A percentile compares a stretch with the other conserved stretches of the same genome.
Evolutionary conservation across 2,888 invertebrate genomes (phyloP).

Genomic region (Stegana nigrithorax): DNA sequence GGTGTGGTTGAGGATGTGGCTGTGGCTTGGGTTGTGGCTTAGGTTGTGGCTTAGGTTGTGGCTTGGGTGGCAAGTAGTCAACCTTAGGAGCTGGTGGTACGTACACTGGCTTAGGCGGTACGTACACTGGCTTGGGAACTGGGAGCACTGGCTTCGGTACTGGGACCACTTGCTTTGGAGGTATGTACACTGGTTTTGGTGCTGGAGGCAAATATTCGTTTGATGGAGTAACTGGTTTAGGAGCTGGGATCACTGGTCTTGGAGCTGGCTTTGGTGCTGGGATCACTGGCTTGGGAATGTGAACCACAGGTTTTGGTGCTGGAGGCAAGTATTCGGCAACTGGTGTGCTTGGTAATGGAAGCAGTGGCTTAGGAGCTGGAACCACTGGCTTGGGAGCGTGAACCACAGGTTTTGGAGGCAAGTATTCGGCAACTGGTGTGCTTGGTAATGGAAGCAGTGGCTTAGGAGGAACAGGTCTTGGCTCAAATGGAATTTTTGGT

Average conservation of each 20-base stretch:
- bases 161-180: constrained; percentile 25
- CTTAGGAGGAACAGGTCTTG: constrained; percentile 18
- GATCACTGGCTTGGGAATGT: constrained; percentile 11
- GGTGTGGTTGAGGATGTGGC: constrained; percentile 19
- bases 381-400: constrained; percentile 24
- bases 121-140: constrained; percentile 16
- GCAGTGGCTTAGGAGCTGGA: constrained; percentile 12
- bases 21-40: neutral
- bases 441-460: constrained; percentile 20
- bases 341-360: constrained; percentile 22
- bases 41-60: constrained; percentile 9
- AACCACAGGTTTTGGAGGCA: constrained; percentile 16
- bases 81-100: constrained; percentile 6
- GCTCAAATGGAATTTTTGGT: constrained; percentile 28
- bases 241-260: constrained; percentile 13
- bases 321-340: constrained; percentile 35
- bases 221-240: neutral
- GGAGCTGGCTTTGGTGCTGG: constrained; percentile 25
- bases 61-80: constrained; percentile 36
- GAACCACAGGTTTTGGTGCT: constrained; percentile 19
- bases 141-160: too few relatives aligned
- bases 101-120: constrained; percentile 29
- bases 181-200: constrained; percentile 26
- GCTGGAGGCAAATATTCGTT: constrained; percentile 31
- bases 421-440: constrained; percentile 18